Evolutionary conservation across 1,140 invertebrate genomes (phyloP).

Genomic region (Sarcophaga bullata): DNA sequence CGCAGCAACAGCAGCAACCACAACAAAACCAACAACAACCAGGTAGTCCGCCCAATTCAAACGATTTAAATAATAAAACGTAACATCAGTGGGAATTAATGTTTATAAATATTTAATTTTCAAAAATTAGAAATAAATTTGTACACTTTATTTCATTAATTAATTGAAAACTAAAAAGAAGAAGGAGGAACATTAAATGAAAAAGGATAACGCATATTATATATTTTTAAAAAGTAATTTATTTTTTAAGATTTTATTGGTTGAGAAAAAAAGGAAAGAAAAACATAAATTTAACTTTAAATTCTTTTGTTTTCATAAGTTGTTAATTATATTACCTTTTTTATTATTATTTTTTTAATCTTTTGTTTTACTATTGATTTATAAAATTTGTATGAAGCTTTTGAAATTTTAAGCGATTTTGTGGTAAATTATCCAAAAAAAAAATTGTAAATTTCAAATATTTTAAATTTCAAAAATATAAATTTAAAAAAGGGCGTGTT

Average conservation of each 20-base stretch:
- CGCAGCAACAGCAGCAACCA: conserved; percentile 47
- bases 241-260: conserved; percentile 30
- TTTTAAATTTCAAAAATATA: too few relatives aligned
- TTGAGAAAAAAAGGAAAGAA: background rate
- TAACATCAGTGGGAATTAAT: conserved; percentile 67
- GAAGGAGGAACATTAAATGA: background rate
- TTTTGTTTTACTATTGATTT: background rate
- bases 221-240: conserved; percentile 37
- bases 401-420: background rate
- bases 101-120: conserved; percentile 65
- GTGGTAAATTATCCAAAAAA: background rate
- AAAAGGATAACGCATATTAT: conserved; percentile 24
- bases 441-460: background rate
- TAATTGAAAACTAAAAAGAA: background rate
- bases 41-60: conserved; percentile 64
- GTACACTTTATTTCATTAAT: conserved; percentile 25
- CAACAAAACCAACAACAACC: conserved; percentile 50
- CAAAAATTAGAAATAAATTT: conserved; percentile 4
- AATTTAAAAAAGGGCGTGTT: too few relatives aligned
- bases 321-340: background rate
- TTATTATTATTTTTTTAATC: background rate
- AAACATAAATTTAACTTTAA: background rate
- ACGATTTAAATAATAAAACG: conserved; percentile 64
- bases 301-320: background rate
- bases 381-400: background rate